A percentile compares a stretch with the other conserved stretches of the same genome.
Conservation (phyloP, 2,113 vertebrate species). For the Myotis brandtii region DNA sequence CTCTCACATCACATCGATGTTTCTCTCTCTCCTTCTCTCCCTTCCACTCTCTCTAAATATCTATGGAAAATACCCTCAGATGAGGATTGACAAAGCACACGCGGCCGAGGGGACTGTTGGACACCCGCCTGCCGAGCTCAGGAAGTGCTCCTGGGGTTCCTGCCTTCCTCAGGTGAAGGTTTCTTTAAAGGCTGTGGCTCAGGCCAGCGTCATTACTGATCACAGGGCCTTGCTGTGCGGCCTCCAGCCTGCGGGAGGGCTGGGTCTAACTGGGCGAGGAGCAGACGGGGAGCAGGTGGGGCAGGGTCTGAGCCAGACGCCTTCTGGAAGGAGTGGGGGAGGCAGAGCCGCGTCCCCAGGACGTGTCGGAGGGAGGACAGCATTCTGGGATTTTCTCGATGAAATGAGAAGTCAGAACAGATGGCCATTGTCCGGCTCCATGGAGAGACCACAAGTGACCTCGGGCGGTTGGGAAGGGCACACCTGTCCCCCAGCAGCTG, state of each 20-base stretch:
- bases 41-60: no score
- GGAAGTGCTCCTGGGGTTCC: background rate
- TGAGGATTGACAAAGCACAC: background rate
- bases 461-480: background rate
- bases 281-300: conserved; percentile 17
- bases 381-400: conserved; percentile 37
- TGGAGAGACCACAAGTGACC: conserved; percentile 27
- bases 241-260: background rate
- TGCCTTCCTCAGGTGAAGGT: background rate
- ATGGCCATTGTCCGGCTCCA: conserved; percentile 21
- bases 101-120: no score
- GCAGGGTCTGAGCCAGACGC: conserved; percentile 20
- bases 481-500: conserved; percentile 72
- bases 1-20: no score
- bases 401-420: conserved; percentile 59
- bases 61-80: no score
- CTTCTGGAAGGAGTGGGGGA: conserved; percentile 54
- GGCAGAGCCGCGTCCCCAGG: conserved; percentile 15
- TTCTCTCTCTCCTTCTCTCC: no score
- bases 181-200: background rate
- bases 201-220: no score
- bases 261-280: background rate
- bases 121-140: background rate
- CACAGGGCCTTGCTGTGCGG: background rate
- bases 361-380: background rate